Conservation (phyloP, 2,888 invertebrate genomes). For the Pyrrhia umbra region DNA sequence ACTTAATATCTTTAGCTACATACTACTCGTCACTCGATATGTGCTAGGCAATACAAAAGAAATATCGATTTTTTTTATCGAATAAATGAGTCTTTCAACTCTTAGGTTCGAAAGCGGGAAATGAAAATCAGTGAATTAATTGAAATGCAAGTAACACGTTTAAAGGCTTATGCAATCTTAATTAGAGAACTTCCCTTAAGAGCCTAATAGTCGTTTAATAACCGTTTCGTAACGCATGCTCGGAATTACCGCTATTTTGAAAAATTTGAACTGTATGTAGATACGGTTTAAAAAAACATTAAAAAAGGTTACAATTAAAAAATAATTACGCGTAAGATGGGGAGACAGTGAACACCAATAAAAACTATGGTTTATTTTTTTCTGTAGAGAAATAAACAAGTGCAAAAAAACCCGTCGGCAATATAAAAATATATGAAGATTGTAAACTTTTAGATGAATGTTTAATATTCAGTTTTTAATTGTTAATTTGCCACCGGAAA, state of each 20-base stretch:
- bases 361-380: background rate
- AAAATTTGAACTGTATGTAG: background rate
- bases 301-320: background rate
- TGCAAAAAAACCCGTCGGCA: slow-evolving; percentile 6
- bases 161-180: slow-evolving; percentile 25
- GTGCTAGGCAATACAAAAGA: background rate
- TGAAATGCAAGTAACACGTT: slow-evolving; percentile 12
- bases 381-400: background rate
- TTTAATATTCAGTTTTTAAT: slow-evolving; percentile 35
- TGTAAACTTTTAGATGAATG: slow-evolving; percentile 16
- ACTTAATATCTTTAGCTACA: background rate
- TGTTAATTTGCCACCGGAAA: slow-evolving; percentile 52
- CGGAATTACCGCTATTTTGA: slow-evolving; percentile 14
- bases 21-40: too few relatives aligned
- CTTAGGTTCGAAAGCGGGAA: slow-evolving; percentile 28
- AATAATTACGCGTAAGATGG: background rate
- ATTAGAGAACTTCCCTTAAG: slow-evolving; percentile 21
- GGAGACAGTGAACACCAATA: background rate
- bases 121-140: slow-evolving; percentile 39
- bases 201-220: slow-evolving; percentile 29
- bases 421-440: slow-evolving; percentile 17
- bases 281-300: too few relatives aligned
- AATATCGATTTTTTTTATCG: slow-evolving; percentile 15
- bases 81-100: slow-evolving; percentile 23
- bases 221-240: slow-evolving; percentile 8